phyloP scores from a whole-genome alignment of 2,113 vertebrate genomes.

The Rhinichthys klamathensis region DNA sequence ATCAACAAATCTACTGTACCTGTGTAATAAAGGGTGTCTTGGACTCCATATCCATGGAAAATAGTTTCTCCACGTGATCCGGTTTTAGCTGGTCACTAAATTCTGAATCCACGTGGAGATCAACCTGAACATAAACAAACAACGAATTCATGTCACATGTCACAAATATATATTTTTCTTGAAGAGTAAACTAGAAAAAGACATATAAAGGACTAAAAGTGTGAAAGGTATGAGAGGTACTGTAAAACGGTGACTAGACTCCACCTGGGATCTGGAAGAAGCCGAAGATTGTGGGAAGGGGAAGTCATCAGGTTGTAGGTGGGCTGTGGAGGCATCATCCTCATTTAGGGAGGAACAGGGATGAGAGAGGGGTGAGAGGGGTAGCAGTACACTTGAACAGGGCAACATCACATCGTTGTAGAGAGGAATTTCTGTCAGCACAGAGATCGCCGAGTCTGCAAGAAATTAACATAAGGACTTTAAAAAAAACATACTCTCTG shows the following conservation, averaged over 20 bases:
- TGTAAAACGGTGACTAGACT: conserved; percentile 40
- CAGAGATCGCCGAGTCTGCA: conserved; percentile 84
- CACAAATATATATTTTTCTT: background rate
- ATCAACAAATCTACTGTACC: conserved; percentile 69
- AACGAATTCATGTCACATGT: background rate
- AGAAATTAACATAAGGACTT: background rate
- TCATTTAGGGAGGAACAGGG: conserved; percentile 73
- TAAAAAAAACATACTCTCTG: background rate
- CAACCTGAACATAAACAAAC: conserved; percentile 76
- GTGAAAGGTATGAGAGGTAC: background rate
- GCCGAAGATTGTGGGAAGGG: conserved; percentile 79
- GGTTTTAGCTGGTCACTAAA: conserved; percentile 90
- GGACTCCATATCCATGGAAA: conserved; percentile 92
- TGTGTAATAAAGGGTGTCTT: conserved; percentile 88
- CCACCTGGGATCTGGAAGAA: conserved; percentile 74
- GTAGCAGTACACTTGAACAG: conserved; percentile 85
- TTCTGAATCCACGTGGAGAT: conserved; percentile 82
- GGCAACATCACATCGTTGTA: conserved; percentile 98
- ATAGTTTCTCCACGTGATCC: conserved; percentile 92
- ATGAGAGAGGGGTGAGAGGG: conserved; percentile 84
- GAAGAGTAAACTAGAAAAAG: background rate
- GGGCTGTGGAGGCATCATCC: conserved; percentile 51
- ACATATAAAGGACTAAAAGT: background rate
- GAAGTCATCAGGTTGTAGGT: conserved; percentile 55
- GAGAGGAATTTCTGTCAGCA: conserved; percentile 87